These are phyloP conservation scores for Myiagra hebetior DNA, from an alignment of 2,113 vertebrate genomes.

Conservation along the genomic window DNA sequence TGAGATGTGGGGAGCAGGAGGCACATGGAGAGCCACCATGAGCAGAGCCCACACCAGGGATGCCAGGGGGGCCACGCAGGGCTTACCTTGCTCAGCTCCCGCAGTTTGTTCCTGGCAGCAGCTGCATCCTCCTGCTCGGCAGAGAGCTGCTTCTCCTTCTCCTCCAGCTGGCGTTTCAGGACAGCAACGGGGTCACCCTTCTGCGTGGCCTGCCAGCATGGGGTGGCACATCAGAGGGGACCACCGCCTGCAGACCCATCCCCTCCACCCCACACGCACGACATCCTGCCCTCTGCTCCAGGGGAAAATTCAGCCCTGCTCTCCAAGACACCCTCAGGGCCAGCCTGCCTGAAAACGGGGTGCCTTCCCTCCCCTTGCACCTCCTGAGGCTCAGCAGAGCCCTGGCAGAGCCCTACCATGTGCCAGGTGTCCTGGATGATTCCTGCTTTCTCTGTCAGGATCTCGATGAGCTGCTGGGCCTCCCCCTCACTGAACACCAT, in stretches of 20 bases:
- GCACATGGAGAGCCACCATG: accelerated
- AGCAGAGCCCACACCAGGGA: accelerated
- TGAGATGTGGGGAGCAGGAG: not conserved
- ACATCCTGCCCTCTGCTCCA: not conserved
- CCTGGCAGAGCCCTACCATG: constrained; percentile 71
- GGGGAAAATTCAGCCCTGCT: not conserved
- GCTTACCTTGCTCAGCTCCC: constrained; percentile 87
- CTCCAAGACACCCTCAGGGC: not conserved
- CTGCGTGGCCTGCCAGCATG: constrained; percentile 80
- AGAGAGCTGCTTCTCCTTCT: constrained; percentile 86
- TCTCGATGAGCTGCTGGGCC: constrained; percentile 88
- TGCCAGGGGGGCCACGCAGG: accelerated
- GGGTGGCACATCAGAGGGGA: not conserved
- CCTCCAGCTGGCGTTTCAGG: constrained; percentile 91
- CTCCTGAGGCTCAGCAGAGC: not conserved
- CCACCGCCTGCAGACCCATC: not conserved
- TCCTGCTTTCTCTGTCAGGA: constrained; percentile 86
- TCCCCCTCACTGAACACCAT: constrained; percentile 90
- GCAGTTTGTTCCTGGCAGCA: constrained; percentile 81
- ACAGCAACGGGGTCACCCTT: constrained; percentile 87
- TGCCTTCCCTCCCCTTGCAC: not conserved
- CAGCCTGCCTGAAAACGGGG: not conserved
- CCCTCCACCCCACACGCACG: accelerated
- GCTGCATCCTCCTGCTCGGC: constrained; percentile 83
- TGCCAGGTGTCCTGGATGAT: constrained; percentile 90